Evolutionary conservation across 2,888 invertebrate species (phyloP), one percentile per base, ranked within the genome.

Genomic region (Leucophenga montana): DNA sequence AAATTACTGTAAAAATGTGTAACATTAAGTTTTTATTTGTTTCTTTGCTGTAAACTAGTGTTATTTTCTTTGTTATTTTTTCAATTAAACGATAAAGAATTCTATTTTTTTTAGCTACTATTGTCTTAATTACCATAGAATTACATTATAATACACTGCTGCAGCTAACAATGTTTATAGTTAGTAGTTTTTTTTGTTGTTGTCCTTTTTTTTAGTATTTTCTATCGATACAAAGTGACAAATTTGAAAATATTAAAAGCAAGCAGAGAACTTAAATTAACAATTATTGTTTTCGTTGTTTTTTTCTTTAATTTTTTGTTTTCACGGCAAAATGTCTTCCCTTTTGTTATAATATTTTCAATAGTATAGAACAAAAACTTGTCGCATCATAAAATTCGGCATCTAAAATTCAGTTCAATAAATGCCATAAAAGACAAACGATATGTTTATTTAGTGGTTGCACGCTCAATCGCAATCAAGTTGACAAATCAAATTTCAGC

Each of bases 71-170:
- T 20, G 13, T 20, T 13, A n/a, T n/a, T 50, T 14, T 13, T 16
- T n/a, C 50, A 50, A 50, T 16, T 50, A 50, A 50, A 50, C 5
- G 18, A 4, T n/a, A 8, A 8, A 50, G 50, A 1, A 5, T 62
- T 14, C 44, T 31, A 39, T 62, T 62, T 44, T 31, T n/a, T 39
- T 62, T 62, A 6, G 62, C 39, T 46, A 62, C 46, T 62, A 46
- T 62, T 62, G 62, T 62, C 46, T 62, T 44, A 39, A 62, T 62
- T 39, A 46, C 46, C 13, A 14, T 39, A 31, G 46, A 46, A 46
- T 18, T 62, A 9, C 31, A 9, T 11, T 22, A 56, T 22, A 56
- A 20, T 20, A 5, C 27, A 56, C 8, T 57, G 22, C 57, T 56
- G 18, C 31, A 50, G 50, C 50, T 50, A 11, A n/a, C 50, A 50